A percentile compares a stretch with the other conserved stretches of the same genome.
Conservation (phyloP, 2,888 invertebrate species). For the Drosophila kuntzei region DNA sequence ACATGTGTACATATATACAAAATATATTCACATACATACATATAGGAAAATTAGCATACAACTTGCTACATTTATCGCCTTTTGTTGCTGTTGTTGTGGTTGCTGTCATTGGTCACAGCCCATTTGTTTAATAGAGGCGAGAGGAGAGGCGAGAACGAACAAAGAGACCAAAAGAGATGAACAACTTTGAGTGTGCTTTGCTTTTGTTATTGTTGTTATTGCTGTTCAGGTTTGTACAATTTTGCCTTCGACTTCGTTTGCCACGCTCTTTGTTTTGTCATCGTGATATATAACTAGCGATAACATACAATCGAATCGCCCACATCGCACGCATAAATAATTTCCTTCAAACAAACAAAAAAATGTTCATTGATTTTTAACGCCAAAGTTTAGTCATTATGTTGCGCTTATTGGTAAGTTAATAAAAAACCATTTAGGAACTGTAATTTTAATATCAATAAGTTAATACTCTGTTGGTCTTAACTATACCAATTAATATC, state of each 20-base stretch:
- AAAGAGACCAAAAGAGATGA: constrained; percentile 7
- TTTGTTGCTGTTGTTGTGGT: constrained; percentile 16
- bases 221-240: constrained; percentile 61
- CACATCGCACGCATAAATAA: constrained; percentile 49
- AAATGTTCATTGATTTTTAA: constrained; percentile 12
- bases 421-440: constrained; percentile 13
- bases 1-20: too few relatives aligned
- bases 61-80: constrained; percentile 48
- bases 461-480: too few relatives aligned
- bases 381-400: neutral
- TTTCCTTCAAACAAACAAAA: constrained; percentile 25
- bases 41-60: constrained; percentile 62
- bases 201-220: constrained; percentile 37
- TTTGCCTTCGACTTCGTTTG: constrained; percentile 62
- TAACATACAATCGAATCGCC: constrained; percentile 46
- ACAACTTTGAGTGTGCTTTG: constrained; percentile 9
- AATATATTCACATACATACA: constrained; percentile 17
- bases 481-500: too few relatives aligned
- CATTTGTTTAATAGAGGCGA: constrained; percentile 51
- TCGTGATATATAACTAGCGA: constrained; percentile 60
- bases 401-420: neutral
- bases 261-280: constrained; percentile 59
- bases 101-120: constrained; percentile 48
- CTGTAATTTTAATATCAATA: neutral
- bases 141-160: neutral